Percentiles rank a stretch among this genome's conserved stretches.
Evolutionary conservation across 2,888 invertebrate genomes (phyloP).

Genomic region (Agrochola macilenta): DNA sequence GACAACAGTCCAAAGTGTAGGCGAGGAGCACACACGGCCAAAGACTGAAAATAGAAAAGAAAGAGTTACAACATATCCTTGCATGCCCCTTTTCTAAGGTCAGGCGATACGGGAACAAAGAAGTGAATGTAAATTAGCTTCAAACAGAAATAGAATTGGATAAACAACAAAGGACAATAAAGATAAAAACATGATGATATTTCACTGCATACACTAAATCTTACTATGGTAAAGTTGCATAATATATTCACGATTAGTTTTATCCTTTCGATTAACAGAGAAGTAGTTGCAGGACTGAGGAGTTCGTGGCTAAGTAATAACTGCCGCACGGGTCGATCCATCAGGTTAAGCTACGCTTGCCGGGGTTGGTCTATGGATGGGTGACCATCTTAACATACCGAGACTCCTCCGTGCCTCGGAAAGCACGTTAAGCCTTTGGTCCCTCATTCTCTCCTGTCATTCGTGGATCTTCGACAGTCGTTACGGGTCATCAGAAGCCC

Average conservation of each 20-base stretch:
- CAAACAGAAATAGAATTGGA: not conserved
- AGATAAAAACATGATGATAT: not conserved
- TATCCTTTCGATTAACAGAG: not conserved
- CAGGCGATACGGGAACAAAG: not conserved
- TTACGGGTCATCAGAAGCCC: too few relatives aligned
- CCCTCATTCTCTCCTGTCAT: too few relatives aligned
- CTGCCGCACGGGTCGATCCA: too few relatives aligned
- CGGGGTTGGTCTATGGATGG: too few relatives aligned
- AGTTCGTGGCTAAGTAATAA: too few relatives aligned
- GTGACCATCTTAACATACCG: too few relatives aligned
- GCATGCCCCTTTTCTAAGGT: too few relatives aligned
- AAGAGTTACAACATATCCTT: not conserved
- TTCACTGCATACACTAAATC: not conserved
- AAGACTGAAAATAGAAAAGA: slow-evolving; percentile 36
- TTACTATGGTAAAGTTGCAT: not conserved
- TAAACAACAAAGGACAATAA: not conserved
- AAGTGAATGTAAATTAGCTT: not conserved
- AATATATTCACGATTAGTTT: not conserved
- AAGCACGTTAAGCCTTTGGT: too few relatives aligned
- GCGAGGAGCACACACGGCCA: slow-evolving; percentile 86
- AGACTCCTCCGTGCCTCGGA: too few relatives aligned
- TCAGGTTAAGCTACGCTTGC: too few relatives aligned
- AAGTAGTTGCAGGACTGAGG: too few relatives aligned
- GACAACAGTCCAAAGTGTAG: slow-evolving; percentile 89
- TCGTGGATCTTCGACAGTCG: too few relatives aligned